Evolutionary conservation across 2,797 vertebrate species (phyloP).

Genomic region (Distichodus sexfasciatus): DNA sequence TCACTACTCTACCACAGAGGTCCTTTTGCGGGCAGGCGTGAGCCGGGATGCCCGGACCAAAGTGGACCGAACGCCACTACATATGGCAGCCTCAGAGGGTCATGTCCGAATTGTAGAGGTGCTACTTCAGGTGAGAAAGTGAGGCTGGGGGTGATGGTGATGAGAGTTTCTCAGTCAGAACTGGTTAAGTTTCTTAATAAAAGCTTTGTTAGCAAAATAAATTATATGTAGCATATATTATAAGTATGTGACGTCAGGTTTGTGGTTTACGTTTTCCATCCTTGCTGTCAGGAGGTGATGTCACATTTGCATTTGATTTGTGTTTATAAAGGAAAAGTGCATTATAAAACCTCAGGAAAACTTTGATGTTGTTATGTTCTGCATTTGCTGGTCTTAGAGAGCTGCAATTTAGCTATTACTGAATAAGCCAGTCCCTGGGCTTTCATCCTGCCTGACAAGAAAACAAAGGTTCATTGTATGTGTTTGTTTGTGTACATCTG

Average conservation of each 20-base stretch:
- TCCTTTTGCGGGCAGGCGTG: slow-evolving; percentile 83
- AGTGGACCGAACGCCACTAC: slow-evolving; percentile 84
- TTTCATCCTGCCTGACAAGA: slow-evolving; percentile 59
- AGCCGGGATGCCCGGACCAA: slow-evolving; percentile 87
- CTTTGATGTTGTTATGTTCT: slow-evolving; percentile 40
- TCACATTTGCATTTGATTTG: not conserved
- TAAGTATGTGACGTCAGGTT: too few relatives aligned
- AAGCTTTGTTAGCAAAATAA: too few relatives aligned
- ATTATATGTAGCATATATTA: too few relatives aligned
- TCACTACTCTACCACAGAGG: slow-evolving; percentile 86
- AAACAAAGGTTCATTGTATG: slow-evolving; percentile 31
- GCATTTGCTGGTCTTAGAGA: slow-evolving; percentile 41
- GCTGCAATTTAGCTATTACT: slow-evolving; percentile 23
- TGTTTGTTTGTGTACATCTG: not conserved
- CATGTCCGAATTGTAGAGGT: slow-evolving; percentile 85
- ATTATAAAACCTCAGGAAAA: not conserved
- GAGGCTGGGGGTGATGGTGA: too few relatives aligned
- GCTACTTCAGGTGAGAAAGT: slow-evolving; percentile 85
- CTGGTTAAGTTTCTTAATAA: too few relatives aligned
- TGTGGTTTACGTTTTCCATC: too few relatives aligned
- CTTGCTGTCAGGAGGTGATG: not conserved
- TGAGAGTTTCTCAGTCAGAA: too few relatives aligned
- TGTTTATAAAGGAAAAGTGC: not conserved
- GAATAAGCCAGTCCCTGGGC: slow-evolving; percentile 34
- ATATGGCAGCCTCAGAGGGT: slow-evolving; percentile 86